These are phyloP conservation scores for Schizopygopsis pylzovi DNA, from an alignment of 2,797 vertebrate species.

Conservation along the genomic window DNA sequence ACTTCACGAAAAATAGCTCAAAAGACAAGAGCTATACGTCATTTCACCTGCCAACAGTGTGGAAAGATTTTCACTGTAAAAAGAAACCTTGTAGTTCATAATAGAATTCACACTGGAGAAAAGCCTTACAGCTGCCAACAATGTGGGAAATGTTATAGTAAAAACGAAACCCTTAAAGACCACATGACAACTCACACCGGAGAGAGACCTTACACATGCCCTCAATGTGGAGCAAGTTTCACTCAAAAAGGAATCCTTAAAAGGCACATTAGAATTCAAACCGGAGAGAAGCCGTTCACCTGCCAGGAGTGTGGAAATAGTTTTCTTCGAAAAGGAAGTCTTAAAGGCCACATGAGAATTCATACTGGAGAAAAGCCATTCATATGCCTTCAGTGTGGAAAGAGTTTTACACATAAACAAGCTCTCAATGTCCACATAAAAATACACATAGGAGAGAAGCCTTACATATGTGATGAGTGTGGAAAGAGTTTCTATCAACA, in stretches of 20 bases:
- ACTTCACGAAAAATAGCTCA: neutral
- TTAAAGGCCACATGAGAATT: neutral
- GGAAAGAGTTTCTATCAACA: neutral
- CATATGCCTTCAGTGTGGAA: neutral
- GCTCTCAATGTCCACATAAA: neutral
- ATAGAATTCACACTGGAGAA: neutral
- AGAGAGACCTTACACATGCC: neutral
- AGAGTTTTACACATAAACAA: neutral
- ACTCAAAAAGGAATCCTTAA: neutral
- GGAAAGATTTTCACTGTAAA: neutral
- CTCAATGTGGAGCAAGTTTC: neutral
- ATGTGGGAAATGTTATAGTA: neutral
- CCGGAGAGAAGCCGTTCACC: neutral
- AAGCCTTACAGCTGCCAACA: neutral
- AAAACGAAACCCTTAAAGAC: neutral
- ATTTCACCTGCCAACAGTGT: neutral
- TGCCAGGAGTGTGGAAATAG: neutral
- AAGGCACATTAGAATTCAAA: neutral
- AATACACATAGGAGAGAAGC: neutral
- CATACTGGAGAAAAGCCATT: neutral
- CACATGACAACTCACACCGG: neutral
- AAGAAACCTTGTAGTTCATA: neutral
- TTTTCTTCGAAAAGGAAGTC: neutral
- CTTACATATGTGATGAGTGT: neutral
- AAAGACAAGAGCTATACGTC: neutral